phyloP scores from a whole-genome alignment of 2,113 vertebrate species.

The Ctenodactylus gundi region DNA sequence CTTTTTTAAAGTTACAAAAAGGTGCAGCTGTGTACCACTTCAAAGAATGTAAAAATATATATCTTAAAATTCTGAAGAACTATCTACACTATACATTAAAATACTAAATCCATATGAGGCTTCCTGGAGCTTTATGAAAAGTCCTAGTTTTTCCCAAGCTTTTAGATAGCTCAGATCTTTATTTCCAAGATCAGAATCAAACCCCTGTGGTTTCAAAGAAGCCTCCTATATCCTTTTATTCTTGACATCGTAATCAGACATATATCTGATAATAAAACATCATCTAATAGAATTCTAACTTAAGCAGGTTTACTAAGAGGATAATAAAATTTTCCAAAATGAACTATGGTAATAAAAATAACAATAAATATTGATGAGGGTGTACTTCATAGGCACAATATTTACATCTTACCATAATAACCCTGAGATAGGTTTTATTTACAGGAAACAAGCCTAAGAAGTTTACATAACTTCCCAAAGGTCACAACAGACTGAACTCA shows the following conservation, averaged over 20 bases:
- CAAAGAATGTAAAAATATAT: background rate
- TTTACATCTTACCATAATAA: background rate
- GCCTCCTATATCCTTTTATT: background rate
- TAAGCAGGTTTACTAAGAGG: background rate
- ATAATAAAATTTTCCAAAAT: background rate
- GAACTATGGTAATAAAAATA: conserved; percentile 6
- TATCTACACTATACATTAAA: background rate
- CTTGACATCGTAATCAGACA: conserved; percentile 2
- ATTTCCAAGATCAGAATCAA: conserved; percentile 53
- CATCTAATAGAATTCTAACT: conserved; percentile 7
- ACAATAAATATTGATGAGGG: background rate
- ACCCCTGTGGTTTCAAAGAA: conserved; percentile 11
- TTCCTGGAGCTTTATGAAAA: conserved; percentile 43
- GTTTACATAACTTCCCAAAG: background rate
- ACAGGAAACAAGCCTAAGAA: background rate
- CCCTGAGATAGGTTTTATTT: background rate
- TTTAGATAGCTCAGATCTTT: conserved; percentile 39
- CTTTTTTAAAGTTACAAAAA: conserved; percentile 13
- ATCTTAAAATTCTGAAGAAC: conserved; percentile 60
- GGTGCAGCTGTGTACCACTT: background rate
- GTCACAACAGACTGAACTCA: background rate
- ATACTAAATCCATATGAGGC: conserved; percentile 14
- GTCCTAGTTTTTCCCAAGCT: conserved; percentile 29
- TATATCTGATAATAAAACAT: background rate
- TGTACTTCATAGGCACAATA: background rate